Base-by-base conservation (phyloP, 2,888 invertebrate genomes). In the Xestia ashworthii region DNA sequence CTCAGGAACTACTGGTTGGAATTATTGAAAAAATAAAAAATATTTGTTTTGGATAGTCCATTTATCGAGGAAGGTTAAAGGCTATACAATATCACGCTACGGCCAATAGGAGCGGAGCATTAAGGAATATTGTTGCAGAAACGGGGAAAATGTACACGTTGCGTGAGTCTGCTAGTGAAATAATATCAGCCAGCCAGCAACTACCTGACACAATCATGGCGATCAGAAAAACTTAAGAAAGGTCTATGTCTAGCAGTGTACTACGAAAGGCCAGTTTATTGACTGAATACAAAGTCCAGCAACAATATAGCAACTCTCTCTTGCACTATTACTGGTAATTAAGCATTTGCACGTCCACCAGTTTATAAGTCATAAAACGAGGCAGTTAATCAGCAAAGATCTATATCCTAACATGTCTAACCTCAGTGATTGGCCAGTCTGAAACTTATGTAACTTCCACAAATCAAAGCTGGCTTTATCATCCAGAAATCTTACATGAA, bases 391-490 rank as follows among this genome's bases (percentile, higher is more conserved):
- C 73, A 83, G 25, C 19, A 14, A 5, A 64, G 66, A 81, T 83
- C 65, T 48, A 55, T 73, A 67, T 70, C 66, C 78, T 78, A 50
- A 77, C 77, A 46, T 75, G 46, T 38, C 65, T 60, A 44, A 62
- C 44, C 25, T 25, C n/a, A 14, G 1, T 22, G 73, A 81, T 78
- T 78, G 41, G 62, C 53, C 41, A n/a, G 65, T 41, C 38, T n/a
- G 19, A 50, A 65, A 50, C 22, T 71, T 71, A 71, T 67, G 50
- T 46, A 79, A 83, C 38, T 19, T 2, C 38, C 70, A 83, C 83
- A 58, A 83, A 74, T 82, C 73, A 78, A 19, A 70, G 41, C 67
- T 44, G 14, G 55, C 69, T 72, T 84, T 80, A 82, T 82, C 81
- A 67, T 80, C 76, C 64, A 80, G 53, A 70, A 64, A 83, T 83